phyloP scores from a whole-genome alignment of 1,140 invertebrate species.

The Magallana gigas region DNA sequence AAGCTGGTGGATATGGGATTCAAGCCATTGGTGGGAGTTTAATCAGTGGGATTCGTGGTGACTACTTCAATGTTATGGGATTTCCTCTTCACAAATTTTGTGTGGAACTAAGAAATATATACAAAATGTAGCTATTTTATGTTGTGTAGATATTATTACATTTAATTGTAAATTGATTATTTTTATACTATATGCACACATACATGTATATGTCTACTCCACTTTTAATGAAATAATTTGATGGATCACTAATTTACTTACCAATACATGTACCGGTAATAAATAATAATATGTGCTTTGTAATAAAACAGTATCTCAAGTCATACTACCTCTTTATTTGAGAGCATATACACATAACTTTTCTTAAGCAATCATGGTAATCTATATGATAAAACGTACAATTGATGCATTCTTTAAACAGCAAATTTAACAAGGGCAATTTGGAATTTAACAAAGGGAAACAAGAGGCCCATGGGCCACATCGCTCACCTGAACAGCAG shows the following conservation, averaged over 20 bases:
- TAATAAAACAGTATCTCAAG: too few species aligned
- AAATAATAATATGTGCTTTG: too few species aligned
- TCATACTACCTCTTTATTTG: too few species aligned
- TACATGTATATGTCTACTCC: background rate
- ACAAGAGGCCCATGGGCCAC: too few species aligned
- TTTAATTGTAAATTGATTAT: background rate
- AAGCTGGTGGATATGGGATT: constrained; percentile 96
- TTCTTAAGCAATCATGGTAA: too few species aligned
- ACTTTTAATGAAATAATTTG: constrained; percentile 1
- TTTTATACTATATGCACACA: background rate
- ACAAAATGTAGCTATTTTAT: constrained; percentile 1
- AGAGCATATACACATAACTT: too few species aligned
- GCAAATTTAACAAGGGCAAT: too few species aligned
- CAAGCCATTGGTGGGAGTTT: constrained; percentile 93
- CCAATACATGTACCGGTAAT: too few species aligned
- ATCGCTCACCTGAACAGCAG: too few species aligned
- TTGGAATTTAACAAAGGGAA: too few species aligned
- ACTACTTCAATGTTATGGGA: constrained; percentile 96
- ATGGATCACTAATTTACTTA: background rate
- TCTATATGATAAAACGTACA: too few species aligned
- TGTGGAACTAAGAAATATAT: constrained; percentile 81
- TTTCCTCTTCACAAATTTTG: constrained; percentile 91
- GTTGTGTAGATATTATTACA: background rate
- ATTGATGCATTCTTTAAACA: too few species aligned
- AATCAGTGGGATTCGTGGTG: constrained; percentile 92